Conservation (phyloP, 2,797 vertebrate species). For the Protosalanx chinensis region DNA sequence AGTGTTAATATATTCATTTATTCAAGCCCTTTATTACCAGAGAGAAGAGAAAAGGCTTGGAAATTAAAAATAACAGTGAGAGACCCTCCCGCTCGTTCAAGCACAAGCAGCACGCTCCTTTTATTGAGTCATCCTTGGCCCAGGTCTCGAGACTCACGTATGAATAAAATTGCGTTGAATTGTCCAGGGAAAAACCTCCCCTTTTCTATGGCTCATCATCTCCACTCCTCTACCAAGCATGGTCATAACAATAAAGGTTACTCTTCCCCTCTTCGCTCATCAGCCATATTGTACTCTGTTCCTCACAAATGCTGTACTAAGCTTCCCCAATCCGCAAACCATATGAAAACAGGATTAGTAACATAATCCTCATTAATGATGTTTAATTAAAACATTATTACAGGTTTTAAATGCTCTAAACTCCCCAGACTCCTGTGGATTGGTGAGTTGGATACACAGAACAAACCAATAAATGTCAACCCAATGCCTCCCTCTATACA, state of each 20-base stretch:
- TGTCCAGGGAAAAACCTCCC: not conserved
- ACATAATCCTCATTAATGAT: constrained; percentile 25
- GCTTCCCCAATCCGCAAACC: not conserved
- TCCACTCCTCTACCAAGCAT: not conserved
- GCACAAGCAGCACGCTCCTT: constrained; percentile 19
- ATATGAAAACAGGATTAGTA: constrained; percentile 24
- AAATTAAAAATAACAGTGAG: constrained; percentile 31
- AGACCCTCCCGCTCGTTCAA: constrained; percentile 31
- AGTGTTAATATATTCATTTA: constrained; percentile 35
- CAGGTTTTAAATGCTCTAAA: constrained; percentile 14
- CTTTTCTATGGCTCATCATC: not conserved
- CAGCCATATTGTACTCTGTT: not conserved
- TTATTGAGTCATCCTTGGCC: constrained; percentile 19
- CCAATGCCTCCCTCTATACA: too few relatives aligned
- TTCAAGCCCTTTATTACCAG: constrained; percentile 31
- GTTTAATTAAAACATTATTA: constrained; percentile 32
- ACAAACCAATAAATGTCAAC: too few relatives aligned
- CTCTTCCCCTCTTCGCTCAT: not conserved
- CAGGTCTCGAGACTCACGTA: not conserved
- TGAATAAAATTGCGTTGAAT: not conserved
- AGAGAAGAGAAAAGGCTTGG: constrained; percentile 21
- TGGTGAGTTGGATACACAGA: not conserved
- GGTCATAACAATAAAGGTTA: not conserved
- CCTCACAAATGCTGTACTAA: not conserved
- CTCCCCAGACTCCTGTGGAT: not conserved